Evolutionary conservation across 2,888 invertebrate species (phyloP).

Genomic region (Gastracanthus pulcherrimus): DNA sequence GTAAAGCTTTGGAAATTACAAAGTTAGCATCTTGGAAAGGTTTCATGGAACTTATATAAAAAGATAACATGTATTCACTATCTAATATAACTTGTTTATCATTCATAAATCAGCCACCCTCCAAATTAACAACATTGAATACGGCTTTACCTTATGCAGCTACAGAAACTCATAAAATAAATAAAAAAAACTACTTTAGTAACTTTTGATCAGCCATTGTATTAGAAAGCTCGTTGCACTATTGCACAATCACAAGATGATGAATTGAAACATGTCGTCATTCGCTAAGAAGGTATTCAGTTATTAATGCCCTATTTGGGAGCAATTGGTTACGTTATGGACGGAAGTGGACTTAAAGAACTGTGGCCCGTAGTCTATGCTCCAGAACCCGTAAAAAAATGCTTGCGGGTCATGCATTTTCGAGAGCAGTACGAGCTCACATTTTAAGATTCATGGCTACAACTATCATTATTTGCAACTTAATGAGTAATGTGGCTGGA

Average conservation of each 20-base stretch:
- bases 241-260: conserved; percentile 49
- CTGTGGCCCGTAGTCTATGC: conserved; percentile 47
- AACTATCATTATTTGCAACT: conserved; percentile 20
- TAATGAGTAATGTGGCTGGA: not conserved
- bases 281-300: conserved; percentile 57
- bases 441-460: conserved; percentile 34
- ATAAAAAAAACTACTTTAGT: conserved; percentile 60
- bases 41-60: not conserved
- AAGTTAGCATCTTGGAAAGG: conserved; percentile 20
- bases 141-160: conserved; percentile 36
- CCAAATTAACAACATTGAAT: conserved; percentile 7
- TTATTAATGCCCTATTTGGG: conserved; percentile 56
- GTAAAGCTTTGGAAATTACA: not conserved
- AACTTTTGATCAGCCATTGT: conserved; percentile 61
- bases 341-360: conserved; percentile 57
- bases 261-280: conserved; percentile 45
- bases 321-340: conserved; percentile 56
- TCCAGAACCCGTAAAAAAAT: conserved; percentile 52
- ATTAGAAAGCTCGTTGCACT: conserved; percentile 62
- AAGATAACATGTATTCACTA: not conserved
- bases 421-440: conserved; percentile 35
- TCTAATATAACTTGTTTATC: conserved; percentile 15
- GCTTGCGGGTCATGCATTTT: conserved; percentile 45
- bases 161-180: conserved; percentile 31
- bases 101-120: conserved; percentile 22